A percentile compares a stretch with the other conserved stretches of the same genome.
Evolutionary conservation across 2,113 vertebrate species (phyloP).

Genomic region (Acrocephalus kingi): DNA sequence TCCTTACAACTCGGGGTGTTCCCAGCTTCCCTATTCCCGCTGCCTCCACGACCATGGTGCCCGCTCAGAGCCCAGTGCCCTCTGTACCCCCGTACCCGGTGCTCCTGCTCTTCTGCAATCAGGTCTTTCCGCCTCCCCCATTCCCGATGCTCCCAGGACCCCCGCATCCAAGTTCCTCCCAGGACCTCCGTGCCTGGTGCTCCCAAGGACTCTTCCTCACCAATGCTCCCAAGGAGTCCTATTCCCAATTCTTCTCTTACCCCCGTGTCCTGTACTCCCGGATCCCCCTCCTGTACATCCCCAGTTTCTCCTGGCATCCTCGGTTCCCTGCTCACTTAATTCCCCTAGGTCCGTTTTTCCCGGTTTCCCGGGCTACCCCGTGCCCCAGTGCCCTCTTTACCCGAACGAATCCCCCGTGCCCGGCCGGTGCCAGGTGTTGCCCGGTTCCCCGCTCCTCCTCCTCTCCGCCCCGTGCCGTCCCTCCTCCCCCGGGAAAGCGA

Average conservation of each 20-base stretch:
- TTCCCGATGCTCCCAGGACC: not conserved
- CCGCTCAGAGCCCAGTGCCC: not conserved
- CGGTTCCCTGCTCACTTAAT: not conserved
- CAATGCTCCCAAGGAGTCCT: not conserved
- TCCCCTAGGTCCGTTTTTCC: not conserved
- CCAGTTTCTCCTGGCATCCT: not conserved
- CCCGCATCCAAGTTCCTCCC: not conserved
- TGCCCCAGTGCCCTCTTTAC: not conserved
- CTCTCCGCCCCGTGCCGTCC: not conserved
- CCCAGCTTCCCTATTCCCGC: not conserved
- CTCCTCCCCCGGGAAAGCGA: conserved; percentile 21
- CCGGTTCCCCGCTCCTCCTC: not conserved
- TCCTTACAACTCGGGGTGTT: not conserved
- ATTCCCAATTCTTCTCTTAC: not conserved
- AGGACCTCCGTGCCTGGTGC: not conserved
- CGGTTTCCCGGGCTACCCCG: not conserved
- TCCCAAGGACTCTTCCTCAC: not conserved
- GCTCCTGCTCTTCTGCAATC: not conserved
- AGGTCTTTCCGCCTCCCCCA: not conserved
- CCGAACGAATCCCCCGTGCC: not conserved
- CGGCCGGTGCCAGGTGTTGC: not conserved
- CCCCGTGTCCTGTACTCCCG: not conserved
- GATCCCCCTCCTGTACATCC: not conserved
- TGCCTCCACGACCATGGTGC: not conserved
- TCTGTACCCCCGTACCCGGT: fast-evolving